Evolutionary conservation across 2,888 invertebrate species (phyloP).

Genomic region (Drosophila paracracens): DNA sequence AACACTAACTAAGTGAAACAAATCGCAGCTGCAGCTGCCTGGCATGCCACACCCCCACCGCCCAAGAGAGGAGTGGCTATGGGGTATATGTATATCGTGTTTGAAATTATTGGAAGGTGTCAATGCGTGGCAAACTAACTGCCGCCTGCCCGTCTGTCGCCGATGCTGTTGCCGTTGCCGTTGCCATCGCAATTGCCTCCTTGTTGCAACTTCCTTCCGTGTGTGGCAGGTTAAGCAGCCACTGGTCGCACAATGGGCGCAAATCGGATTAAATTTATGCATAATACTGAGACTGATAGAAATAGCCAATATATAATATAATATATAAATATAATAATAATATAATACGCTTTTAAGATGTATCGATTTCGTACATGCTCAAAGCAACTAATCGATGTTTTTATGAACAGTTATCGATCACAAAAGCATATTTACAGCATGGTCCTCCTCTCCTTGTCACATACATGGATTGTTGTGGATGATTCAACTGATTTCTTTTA

Average conservation of each 20-base stretch:
- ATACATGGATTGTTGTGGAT: not conserved
- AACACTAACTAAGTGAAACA: slow-evolving; percentile 67
- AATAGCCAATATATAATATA: too few relatives aligned
- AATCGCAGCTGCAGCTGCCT: slow-evolving; percentile 62
- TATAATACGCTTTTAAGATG: not conserved
- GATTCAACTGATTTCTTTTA: not conserved
- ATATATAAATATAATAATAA: too few relatives aligned
- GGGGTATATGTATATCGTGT: slow-evolving; percentile 31
- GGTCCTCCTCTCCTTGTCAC: not conserved
- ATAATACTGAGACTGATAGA: too few relatives aligned
- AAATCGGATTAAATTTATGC: not conserved
- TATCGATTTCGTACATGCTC: not conserved
- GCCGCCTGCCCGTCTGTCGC: slow-evolving; percentile 15
- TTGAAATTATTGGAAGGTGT: slow-evolving; percentile 73
- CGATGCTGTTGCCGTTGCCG: not conserved
- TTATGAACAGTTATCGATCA: slow-evolving; percentile 6
- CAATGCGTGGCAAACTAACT: slow-evolving; percentile 62
- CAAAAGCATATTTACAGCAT: not conserved
- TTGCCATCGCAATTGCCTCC: not conserved
- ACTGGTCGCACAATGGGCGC: slow-evolving; percentile 38
- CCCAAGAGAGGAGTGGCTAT: not conserved
- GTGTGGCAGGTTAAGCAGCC: slow-evolving; percentile 33
- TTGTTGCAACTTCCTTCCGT: slow-evolving; percentile 42
- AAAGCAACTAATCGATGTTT: not conserved
- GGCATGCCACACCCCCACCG: slow-evolving; percentile 35